A percentile compares a stretch with the other conserved stretches of the same genome.
These are phyloP conservation scores for Platichthys stellatus DNA, from an alignment of 2,113 vertebrate genomes.

Conservation along the genomic window DNA sequence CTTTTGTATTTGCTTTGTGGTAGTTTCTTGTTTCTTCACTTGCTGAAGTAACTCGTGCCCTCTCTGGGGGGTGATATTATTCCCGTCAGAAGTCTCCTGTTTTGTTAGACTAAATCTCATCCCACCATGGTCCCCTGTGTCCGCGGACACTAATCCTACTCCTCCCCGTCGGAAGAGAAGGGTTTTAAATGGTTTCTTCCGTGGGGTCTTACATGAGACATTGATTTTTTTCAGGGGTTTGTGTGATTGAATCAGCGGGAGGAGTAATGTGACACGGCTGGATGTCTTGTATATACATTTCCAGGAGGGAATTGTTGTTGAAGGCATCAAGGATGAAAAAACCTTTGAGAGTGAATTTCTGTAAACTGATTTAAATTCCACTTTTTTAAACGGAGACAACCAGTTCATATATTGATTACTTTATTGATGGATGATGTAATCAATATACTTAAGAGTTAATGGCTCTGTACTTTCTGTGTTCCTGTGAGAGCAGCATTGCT, in stretches of 20 bases:
- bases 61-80: constrained; percentile 62
- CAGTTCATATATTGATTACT: constrained; percentile 1
- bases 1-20: neutral
- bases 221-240: constrained; percentile 65
- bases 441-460: neutral
- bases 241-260: constrained; percentile 76
- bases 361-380: constrained; percentile 7
- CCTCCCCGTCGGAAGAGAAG: constrained; percentile 58
- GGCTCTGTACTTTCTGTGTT: constrained; percentile 3
- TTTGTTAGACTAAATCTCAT: constrained; percentile 70
- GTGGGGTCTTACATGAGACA: constrained; percentile 55
- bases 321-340: constrained; percentile 30
- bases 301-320: constrained; percentile 46
- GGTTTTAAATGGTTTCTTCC: constrained; percentile 60
- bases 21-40: constrained; percentile 24
- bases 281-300: constrained; percentile 55
- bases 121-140: constrained; percentile 41
- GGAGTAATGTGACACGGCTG: constrained; percentile 65
- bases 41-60: constrained; percentile 35
- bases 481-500: neutral
- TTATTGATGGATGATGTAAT: neutral
- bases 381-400: neutral
- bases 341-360: constrained; percentile 8
- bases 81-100: constrained; percentile 67
- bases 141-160: constrained; percentile 65